phyloP scores from a whole-genome alignment of 2,113 vertebrate genomes.

The Psophia crepitans region DNA sequence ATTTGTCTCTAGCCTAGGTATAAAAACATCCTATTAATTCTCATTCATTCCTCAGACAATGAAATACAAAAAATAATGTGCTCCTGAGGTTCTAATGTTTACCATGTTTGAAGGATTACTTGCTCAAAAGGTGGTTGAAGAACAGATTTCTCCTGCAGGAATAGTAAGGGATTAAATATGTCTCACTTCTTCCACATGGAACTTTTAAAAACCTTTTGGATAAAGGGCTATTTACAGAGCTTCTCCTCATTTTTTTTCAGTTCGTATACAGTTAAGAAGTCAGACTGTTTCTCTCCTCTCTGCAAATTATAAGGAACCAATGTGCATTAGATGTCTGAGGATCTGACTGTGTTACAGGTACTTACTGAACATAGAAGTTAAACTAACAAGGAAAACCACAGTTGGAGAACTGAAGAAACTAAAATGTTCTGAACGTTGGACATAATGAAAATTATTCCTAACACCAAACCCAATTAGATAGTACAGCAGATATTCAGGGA shows the following conservation, averaged over 20 bases:
- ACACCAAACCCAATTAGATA: not conserved
- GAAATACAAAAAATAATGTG: not conserved
- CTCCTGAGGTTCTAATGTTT: not conserved
- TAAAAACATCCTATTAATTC: not conserved
- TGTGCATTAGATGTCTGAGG: not conserved
- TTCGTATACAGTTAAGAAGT: not conserved
- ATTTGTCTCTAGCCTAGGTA: not conserved
- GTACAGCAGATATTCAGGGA: not conserved
- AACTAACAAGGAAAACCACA: not conserved
- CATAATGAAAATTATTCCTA: not conserved
- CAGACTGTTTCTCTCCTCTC: not conserved
- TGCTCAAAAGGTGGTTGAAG: not conserved
- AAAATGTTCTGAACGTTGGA: not conserved
- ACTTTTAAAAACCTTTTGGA: not conserved
- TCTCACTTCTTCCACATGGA: not conserved
- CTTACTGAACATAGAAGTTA: not conserved
- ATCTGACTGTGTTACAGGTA: not conserved
- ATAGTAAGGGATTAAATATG: not conserved
- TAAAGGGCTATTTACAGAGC: not conserved
- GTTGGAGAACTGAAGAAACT: not conserved
- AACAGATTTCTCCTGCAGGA: not conserved
- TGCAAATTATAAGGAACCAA: not conserved
- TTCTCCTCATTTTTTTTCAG: not conserved
- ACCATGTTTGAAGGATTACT: not conserved
- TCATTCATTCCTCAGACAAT: not conserved